These are phyloP conservation scores for Drosophila dives DNA, from an alignment of 2,888 invertebrate genomes.

Conservation along the genomic window DNA sequence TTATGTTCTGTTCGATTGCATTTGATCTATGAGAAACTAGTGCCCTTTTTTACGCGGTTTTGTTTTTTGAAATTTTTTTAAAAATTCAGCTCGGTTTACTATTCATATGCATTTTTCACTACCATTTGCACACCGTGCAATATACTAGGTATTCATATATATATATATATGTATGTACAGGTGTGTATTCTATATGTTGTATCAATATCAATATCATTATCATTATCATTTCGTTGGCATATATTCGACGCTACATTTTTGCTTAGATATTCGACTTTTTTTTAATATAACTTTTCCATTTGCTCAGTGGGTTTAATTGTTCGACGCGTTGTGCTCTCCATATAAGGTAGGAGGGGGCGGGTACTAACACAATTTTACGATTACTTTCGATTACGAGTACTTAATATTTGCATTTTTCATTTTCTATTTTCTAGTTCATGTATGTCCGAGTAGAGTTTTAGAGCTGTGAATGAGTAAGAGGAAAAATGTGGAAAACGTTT, in stretches of 20 bases:
- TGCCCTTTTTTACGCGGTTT: conserved; percentile 26
- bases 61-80: conserved; percentile 26
- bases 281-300: conserved; percentile 53
- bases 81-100: conserved; percentile 75
- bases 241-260: conserved; percentile 56
- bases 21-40: conserved; percentile 60
- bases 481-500: background rate
- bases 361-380: conserved; percentile 53
- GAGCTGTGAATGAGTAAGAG: conserved; percentile 39
- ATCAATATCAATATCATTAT: conserved; percentile 26
- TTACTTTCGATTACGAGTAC: conserved; percentile 43
- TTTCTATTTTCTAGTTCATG: conserved; percentile 33
- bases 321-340: conserved; percentile 61
- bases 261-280: conserved; percentile 60
- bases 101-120: conserved; percentile 63
- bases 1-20: conserved; percentile 51
- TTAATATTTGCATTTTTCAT: conserved; percentile 35
- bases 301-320: conserved; percentile 81
- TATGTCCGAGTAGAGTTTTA: conserved; percentile 61
- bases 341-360: conserved; percentile 43
- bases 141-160: conserved; percentile 55
- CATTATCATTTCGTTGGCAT: conserved; percentile 55
- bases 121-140: conserved; percentile 40
- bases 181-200: conserved; percentile 51
- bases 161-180: conserved; percentile 64